Evolutionary conservation across 2,888 invertebrate species (phyloP).

Genomic region (Leucoma salicis): DNA sequence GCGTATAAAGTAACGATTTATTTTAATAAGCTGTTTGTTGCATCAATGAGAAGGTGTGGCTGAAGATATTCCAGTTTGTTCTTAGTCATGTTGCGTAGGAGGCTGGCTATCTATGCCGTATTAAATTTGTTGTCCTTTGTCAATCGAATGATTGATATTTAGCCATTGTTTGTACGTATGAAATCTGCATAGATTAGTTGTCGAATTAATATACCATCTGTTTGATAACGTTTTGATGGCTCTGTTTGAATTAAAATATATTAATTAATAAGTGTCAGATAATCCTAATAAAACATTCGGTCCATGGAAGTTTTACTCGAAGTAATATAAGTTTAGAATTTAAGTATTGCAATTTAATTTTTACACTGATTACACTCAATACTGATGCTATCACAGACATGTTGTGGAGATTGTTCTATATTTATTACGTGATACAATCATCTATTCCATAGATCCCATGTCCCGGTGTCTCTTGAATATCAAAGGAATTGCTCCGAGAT

Average conservation of each 20-base stretch:
- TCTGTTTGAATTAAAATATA: neutral
- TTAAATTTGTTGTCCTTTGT: slow-evolving; percentile 19
- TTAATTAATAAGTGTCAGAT: neutral
- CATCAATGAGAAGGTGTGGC: slow-evolving; percentile 12
- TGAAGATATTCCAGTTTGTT: slow-evolving; percentile 13
- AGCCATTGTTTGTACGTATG: slow-evolving; percentile 1
- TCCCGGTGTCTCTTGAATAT: slow-evolving; percentile 37
- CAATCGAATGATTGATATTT: slow-evolving; percentile 22
- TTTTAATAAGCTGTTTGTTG: slow-evolving; percentile 1
- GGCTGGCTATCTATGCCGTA: slow-evolving; percentile 14
- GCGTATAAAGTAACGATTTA: neutral
- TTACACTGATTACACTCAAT: slow-evolving; percentile 5
- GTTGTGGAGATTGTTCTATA: slow-evolving; percentile 37
- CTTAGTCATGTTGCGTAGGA: slow-evolving; percentile 14
- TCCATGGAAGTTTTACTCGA: no score
- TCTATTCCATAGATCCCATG: slow-evolving; percentile 35
- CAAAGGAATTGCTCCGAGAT: slow-evolving; percentile 44
- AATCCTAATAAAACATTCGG: neutral
- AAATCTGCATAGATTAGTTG: slow-evolving; percentile 3
- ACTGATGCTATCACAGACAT: slow-evolving; percentile 23
- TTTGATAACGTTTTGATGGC: neutral
- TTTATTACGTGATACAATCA: slow-evolving; percentile 50
- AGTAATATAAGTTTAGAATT: neutral
- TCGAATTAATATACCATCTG: neutral
- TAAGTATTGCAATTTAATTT: neutral